Conservation (phyloP, 2,797 vertebrate genomes). For the Galagoides demidoff region DNA sequence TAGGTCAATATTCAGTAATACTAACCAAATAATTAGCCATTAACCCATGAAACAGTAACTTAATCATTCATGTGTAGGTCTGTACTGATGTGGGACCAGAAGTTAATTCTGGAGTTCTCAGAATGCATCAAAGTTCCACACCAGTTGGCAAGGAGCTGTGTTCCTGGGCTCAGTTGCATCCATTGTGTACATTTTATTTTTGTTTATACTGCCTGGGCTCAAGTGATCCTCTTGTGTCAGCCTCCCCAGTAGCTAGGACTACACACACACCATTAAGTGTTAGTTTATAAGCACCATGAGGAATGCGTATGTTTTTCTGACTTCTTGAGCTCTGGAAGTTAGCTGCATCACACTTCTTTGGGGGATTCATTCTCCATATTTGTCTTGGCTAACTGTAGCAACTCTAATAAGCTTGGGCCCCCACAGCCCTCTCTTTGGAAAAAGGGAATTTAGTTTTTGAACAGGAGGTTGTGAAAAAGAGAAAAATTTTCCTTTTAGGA, state of each 20-base stretch:
- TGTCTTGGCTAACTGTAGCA: neutral
- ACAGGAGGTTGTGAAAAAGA: neutral
- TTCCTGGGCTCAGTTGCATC: neutral
- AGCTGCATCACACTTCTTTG: neutral
- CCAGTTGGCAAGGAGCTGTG: neutral
- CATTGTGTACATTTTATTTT: neutral
- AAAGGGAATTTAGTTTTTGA: neutral
- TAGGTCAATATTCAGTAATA: neutral
- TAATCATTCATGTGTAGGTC: accelerated
- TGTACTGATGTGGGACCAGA: neutral
- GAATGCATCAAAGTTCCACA: neutral
- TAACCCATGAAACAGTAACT: neutral
- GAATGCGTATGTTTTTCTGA: neutral
- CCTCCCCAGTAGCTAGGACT: neutral
- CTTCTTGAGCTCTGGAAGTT: neutral
- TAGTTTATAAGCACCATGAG: neutral
- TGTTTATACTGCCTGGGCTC: neutral
- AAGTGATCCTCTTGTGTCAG: neutral
- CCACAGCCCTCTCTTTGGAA: neutral
- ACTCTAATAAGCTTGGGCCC: neutral
- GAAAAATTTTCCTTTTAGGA: neutral
- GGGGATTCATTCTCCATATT: neutral
- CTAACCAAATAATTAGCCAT: neutral
- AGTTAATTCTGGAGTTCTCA: neutral
- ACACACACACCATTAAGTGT: neutral